Conservation (phyloP, 2,888 invertebrate species). For the Octonoba sinensis region DNA sequence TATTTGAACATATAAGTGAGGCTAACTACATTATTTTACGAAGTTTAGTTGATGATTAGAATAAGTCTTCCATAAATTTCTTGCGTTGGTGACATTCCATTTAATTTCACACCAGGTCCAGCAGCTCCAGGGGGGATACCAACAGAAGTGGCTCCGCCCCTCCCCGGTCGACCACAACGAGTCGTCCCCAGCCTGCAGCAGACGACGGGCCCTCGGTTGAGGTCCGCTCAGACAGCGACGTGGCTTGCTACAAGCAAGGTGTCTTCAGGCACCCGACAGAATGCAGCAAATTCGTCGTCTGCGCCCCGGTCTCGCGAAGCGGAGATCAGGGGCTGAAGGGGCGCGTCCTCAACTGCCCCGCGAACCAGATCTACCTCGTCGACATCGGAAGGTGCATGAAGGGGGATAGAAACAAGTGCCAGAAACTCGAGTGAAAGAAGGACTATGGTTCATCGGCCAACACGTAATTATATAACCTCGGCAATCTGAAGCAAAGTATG, state of each 20-base stretch:
- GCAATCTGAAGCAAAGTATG: no score
- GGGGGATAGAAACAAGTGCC: constrained; percentile 66
- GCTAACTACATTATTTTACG: no score
- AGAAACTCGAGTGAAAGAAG: constrained; percentile 20
- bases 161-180: constrained; percentile 39
- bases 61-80: no score
- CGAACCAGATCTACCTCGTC: constrained; percentile 67
- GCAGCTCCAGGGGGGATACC: constrained; percentile 11
- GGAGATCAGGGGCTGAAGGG: constrained; percentile 63
- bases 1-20: no score
- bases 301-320: constrained; percentile 74
- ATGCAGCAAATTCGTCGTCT: constrained; percentile 91
- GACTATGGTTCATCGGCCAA: background rate
- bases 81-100: no score
- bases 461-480: background rate
- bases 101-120: background rate
- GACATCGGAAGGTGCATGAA: constrained; percentile 67
- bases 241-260: constrained; percentile 89
- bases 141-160: background rate
- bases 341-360: constrained; percentile 67
- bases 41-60: no score
- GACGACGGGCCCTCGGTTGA: constrained; percentile 63
- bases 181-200: background rate
- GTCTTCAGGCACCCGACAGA: constrained; percentile 92
- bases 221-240: constrained; percentile 79